A percentile compares a stretch with the other conserved stretches of the same genome.
These are phyloP conservation scores for Heteractis magnifica DNA, from an alignment of 92 coral and sea anemone genomes.

Conservation along the genomic window DNA sequence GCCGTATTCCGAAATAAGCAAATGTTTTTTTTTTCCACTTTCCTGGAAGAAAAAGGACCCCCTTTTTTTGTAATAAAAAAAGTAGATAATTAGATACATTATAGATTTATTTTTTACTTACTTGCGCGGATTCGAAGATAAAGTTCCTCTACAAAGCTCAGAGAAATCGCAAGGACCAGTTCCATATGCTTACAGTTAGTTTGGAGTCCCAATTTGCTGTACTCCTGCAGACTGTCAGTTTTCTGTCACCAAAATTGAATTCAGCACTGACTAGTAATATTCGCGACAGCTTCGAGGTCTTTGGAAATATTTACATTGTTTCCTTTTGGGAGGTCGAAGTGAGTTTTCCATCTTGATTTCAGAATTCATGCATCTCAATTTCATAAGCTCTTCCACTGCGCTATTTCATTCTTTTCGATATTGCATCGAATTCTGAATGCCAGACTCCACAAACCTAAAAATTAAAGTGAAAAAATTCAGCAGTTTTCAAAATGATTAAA, in stretches of 20 bases:
- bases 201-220: neutral
- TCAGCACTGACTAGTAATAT: neutral
- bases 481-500: neutral
- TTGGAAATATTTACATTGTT: neutral
- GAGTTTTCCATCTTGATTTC: neutral
- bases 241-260: neutral
- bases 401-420: neutral
- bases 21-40: too few species aligned
- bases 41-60: neutral
- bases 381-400: neutral
- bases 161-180: constrained; percentile 48
- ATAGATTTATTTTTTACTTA: constrained; percentile 5
- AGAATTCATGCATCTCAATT: neutral
- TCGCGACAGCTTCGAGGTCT: neutral
- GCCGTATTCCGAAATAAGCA: too few species aligned
- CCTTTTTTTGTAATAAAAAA: neutral
- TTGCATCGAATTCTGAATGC: neutral
- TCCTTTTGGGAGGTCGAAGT: neutral
- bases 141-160: constrained; percentile 47
- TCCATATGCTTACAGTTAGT: constrained; percentile 24
- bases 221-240: neutral
- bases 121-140: constrained; percentile 19
- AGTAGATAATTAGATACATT: neutral
- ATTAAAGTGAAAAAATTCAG: neutral
- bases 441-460: neutral